Evolutionary conservation across 2,113 vertebrate genomes (phyloP).

Genomic region (Cisticola juncidis): DNA sequence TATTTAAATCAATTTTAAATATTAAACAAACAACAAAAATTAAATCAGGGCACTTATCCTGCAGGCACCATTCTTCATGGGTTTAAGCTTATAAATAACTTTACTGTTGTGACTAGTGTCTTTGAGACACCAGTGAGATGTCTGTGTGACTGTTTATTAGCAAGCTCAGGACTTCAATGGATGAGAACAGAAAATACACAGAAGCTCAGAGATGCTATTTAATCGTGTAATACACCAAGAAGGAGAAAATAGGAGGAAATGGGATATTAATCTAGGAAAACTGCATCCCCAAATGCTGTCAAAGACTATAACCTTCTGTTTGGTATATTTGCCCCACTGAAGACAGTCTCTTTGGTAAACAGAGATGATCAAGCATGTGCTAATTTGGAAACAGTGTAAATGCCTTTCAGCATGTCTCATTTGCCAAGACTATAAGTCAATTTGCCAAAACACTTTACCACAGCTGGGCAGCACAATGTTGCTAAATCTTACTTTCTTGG

Average conservation of each 20-base stretch:
- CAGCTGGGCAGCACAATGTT: neutral
- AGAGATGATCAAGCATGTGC: neutral
- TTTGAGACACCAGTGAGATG: neutral
- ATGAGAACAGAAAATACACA: neutral
- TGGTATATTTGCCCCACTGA: neutral
- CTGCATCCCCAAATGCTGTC: neutral
- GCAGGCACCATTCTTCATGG: neutral
- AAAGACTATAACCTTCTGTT: neutral
- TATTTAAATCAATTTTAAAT: slow-evolving; percentile 11
- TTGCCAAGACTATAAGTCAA: neutral
- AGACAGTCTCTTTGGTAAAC: neutral
- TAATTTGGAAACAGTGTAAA: neutral
- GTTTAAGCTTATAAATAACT: neutral
- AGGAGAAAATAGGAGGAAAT: neutral
- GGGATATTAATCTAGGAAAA: neutral
- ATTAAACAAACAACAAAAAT: slow-evolving; percentile 4
- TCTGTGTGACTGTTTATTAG: neutral
- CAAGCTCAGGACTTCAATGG: neutral
- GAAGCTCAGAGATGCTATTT: neutral
- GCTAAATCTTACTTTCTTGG: neutral
- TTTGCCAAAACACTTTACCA: slow-evolving; percentile 1
- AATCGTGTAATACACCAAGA: neutral
- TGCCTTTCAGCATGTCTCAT: neutral
- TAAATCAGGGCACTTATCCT: neutral
- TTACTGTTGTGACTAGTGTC: neutral